Conservation (phyloP, 2,113 vertebrate species). For the Emydocephalus ijimae region DNA sequence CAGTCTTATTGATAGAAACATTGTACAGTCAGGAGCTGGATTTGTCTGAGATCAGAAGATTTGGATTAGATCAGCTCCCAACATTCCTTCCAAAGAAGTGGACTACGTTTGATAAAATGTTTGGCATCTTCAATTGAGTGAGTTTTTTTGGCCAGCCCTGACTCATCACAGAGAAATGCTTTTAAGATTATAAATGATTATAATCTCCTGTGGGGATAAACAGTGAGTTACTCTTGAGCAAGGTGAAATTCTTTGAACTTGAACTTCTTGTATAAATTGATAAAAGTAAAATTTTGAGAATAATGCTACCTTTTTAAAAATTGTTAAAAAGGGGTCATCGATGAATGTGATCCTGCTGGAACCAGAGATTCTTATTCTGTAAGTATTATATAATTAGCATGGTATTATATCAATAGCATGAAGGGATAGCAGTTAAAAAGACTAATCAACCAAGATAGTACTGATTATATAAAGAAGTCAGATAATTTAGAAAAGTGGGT, state of each 20-base stretch:
- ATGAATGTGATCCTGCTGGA: conserved; percentile 76
- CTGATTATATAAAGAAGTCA: neutral
- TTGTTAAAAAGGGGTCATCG: conserved; percentile 52
- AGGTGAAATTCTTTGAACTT: neutral
- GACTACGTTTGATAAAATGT: neutral
- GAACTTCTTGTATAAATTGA: neutral
- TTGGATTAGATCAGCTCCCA: neutral
- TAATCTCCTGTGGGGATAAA: neutral
- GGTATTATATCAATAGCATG: conserved; percentile 37
- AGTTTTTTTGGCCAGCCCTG: neutral
- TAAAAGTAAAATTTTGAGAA: neutral
- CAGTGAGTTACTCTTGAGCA: neutral
- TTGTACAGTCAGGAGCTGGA: fast-evolving
- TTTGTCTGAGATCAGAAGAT: neutral
- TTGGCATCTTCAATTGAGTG: neutral
- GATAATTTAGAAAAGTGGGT: neutral
- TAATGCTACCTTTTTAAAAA: conserved; percentile 19
- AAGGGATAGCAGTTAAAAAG: too few species aligned
- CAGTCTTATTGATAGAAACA: neutral
- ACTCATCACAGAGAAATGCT: neutral
- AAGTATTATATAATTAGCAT: conserved; percentile 53
- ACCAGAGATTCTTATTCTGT: conserved; percentile 72
- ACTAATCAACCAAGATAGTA: neutral
- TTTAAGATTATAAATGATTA: neutral
- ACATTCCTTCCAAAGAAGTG: neutral